Percentiles rank a stretch among this genome's conserved stretches.
These are phyloP conservation scores for Paguma larvata DNA, from an alignment of 2,797 vertebrate species.

Conservation along the genomic window DNA sequence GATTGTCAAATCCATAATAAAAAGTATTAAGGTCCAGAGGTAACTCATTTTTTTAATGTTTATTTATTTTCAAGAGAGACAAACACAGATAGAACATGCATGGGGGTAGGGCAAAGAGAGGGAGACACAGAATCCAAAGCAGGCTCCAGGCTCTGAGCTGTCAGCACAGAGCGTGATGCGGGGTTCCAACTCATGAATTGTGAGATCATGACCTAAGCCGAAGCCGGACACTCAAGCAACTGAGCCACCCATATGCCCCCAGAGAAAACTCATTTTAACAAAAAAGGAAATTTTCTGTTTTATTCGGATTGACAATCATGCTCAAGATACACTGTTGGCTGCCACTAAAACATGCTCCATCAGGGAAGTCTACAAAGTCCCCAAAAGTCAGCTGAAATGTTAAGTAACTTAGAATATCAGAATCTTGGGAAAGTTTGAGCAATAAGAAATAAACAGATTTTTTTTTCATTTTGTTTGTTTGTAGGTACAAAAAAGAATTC, in stretches of 20 bases:
- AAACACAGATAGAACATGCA: too few relatives aligned
- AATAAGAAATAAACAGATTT: slow-evolving; percentile 81
- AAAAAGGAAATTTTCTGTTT: slow-evolving; percentile 84
- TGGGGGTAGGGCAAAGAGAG: too few relatives aligned
- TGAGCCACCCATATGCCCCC: background rate
- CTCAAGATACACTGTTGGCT: slow-evolving; percentile 79
- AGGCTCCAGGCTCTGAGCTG: too few relatives aligned
- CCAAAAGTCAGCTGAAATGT: slow-evolving; percentile 79
- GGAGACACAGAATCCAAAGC: too few relatives aligned
- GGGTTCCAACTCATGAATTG: too few relatives aligned
- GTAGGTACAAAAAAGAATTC: slow-evolving; percentile 87
- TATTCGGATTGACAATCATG: slow-evolving; percentile 83
- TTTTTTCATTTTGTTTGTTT: slow-evolving; percentile 86
- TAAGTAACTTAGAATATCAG: slow-evolving; percentile 79
- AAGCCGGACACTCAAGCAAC: too few relatives aligned
- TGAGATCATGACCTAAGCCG: too few relatives aligned
- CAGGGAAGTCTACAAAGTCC: slow-evolving; percentile 77
- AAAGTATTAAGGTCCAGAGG: slow-evolving; percentile 76
- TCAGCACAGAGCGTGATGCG: too few relatives aligned
- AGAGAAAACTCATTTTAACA: slow-evolving; percentile 74
- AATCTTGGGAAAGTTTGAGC: slow-evolving; percentile 81
- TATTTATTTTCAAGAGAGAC: too few relatives aligned
- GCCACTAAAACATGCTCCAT: slow-evolving; percentile 81
- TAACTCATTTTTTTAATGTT: slow-evolving; percentile 67
- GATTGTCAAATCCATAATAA: slow-evolving; percentile 76